Evolutionary conservation across 1,140 invertebrate genomes (phyloP).

Genomic region (Calosoma granatense): DNA sequence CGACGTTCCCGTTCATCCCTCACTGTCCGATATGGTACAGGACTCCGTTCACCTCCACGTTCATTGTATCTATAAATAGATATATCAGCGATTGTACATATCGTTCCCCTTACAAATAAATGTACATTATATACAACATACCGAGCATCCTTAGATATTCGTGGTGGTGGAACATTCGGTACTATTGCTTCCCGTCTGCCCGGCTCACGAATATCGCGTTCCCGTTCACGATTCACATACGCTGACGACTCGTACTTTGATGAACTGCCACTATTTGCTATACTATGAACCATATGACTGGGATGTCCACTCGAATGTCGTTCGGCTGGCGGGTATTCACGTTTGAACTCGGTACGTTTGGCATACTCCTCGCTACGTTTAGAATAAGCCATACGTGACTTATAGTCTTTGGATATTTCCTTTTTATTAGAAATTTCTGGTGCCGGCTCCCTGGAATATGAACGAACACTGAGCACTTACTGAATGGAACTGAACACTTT

Average conservation of each 20-base stretch:
- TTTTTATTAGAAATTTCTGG: not conserved
- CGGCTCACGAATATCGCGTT: not conserved
- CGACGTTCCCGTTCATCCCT: not conserved
- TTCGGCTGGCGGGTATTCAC: not conserved
- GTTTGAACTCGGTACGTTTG: not conserved
- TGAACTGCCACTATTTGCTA: not conserved
- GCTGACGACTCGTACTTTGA: not conserved
- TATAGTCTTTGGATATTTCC: constrained; percentile 1
- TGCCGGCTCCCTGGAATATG: not conserved
- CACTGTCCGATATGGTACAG: not conserved
- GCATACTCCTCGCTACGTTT: not conserved
- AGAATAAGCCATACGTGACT: not conserved
- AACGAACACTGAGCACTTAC: too few species aligned
- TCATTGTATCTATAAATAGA: not conserved
- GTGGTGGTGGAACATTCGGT: not conserved
- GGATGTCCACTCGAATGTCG: not conserved
- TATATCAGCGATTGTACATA: not conserved
- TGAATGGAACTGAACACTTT: too few species aligned
- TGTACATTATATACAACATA: too few species aligned
- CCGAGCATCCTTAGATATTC: not conserved
- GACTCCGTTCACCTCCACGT: not conserved
- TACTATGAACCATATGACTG: not conserved
- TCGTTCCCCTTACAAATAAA: not conserved
- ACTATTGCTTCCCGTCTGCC: not conserved
- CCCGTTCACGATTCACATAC: not conserved